Conservation (phyloP, 2,797 vertebrate species). For the Betta splendens region DNA sequence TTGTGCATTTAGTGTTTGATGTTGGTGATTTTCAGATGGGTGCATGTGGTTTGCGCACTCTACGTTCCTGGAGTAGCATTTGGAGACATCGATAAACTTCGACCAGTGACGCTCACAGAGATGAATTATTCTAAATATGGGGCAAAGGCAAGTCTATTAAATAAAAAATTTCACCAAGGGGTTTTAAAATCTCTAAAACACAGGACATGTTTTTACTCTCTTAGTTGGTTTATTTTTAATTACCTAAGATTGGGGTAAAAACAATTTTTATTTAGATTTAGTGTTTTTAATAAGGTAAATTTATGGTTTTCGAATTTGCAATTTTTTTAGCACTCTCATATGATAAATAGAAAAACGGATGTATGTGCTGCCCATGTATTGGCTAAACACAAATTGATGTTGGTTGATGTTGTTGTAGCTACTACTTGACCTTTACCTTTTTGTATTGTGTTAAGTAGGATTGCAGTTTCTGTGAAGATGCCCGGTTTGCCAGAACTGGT, state of each 20-base stretch:
- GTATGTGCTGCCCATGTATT: neutral
- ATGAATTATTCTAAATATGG: slow-evolving; percentile 99
- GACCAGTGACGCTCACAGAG: slow-evolving; percentile 97
- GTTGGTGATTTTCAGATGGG: slow-evolving; percentile 86
- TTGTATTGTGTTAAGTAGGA: slow-evolving; percentile 80
- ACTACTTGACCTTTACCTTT: neutral
- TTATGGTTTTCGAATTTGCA: too few relatives aligned
- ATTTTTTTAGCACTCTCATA: too few relatives aligned
- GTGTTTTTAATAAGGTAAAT: too few relatives aligned
- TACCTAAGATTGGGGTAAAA: too few relatives aligned
- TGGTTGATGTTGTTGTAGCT: neutral
- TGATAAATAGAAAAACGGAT: neutral
- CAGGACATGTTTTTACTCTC: too few relatives aligned
- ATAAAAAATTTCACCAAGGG: too few relatives aligned
- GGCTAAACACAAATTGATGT: neutral
- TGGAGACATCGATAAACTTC: slow-evolving; percentile 97
- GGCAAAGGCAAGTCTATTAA: slow-evolving; percentile 96
- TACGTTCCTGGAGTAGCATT: slow-evolving; percentile 99
- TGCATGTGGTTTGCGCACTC: slow-evolving; percentile 98
- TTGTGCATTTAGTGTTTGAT: slow-evolving; percentile 4
- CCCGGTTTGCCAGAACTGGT: slow-evolving; percentile 95
- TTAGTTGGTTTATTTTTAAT: too few relatives aligned
- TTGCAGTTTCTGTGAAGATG: slow-evolving; percentile 97
- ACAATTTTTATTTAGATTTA: too few relatives aligned
- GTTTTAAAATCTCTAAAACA: too few relatives aligned